phyloP scores from a whole-genome alignment of 2,888 invertebrate species.

The Cantharis flavilabris region DNA sequence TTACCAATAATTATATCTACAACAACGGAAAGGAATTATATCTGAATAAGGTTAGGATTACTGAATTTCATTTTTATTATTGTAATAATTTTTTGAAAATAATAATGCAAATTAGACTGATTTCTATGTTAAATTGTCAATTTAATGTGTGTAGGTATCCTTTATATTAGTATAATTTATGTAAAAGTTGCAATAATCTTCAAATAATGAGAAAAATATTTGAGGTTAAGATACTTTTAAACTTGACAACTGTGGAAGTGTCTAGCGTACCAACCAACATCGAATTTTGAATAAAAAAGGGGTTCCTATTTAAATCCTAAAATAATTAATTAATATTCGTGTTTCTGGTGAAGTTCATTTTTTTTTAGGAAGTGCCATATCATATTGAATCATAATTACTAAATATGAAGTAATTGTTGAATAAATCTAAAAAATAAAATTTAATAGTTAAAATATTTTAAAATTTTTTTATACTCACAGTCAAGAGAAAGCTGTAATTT shows the following conservation, averaged over 20 bases:
- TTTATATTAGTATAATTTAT: neutral
- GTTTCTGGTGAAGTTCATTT: neutral
- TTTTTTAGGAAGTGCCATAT: slow-evolving; percentile 7
- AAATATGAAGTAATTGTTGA: slow-evolving; percentile 31
- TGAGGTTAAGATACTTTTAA: neutral
- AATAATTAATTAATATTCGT: too few relatives aligned
- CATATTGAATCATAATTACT: slow-evolving; percentile 32
- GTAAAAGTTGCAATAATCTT: neutral
- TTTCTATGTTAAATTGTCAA: neutral
- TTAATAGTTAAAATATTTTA: too few relatives aligned
- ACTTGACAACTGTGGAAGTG: neutral
- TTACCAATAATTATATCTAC: neutral
- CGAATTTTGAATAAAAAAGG: too few relatives aligned
- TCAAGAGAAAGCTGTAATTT: slow-evolving; percentile 32
- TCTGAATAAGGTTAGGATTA: neutral
- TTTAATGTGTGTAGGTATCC: neutral
- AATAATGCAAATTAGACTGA: neutral
- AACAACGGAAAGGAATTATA: neutral
- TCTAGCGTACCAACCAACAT: neutral
- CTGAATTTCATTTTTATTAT: neutral
- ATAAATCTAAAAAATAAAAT: slow-evolving; percentile 18
- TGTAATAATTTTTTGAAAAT: neutral
- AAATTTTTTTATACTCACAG: slow-evolving; percentile 19
- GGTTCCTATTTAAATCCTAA: too few relatives aligned
- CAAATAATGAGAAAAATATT: neutral